Base-by-base conservation (phyloP, 1,140 invertebrate species). In the Atta cephalotes region DNA sequence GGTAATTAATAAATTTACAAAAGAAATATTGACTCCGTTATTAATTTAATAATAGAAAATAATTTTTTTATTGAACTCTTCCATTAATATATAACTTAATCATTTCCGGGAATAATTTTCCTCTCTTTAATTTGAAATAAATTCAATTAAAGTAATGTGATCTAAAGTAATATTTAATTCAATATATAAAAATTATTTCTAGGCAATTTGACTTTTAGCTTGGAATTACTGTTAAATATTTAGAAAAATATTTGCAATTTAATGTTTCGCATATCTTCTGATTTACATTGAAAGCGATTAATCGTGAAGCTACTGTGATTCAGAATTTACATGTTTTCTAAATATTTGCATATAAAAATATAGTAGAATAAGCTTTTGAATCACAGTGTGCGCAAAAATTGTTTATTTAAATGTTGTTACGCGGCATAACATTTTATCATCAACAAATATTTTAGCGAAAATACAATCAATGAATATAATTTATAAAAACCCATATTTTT, bases 251-350 rank as follows among this genome's bases (percentile, higher is more conserved):
- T 49, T 51, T 79, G 16, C 18, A 65, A 78, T 31, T 63, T 63
- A 49, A 78, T 63, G 63, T 28, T 63, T 51, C 65, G 10, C 12
- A 31, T 78, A 31, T 31, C 6, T 78, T 65, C 25, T 28, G 12
- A 65, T 65, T 2, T 63, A 49, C 3, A 12, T n/a, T 65, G n/a
- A 78, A 49, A 79, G 18, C 3, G n/a, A 79, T 62, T 28, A 28
- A 78, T 79, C 25, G 39, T 79, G 12, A 49, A 35, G 39, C 60
- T 65, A 65, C 25, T 79, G 25, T 79, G 60, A 79, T 79, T 79
- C 25, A 79, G 39, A 79, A 65, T 65, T 45, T 28, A 79, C 76
- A 65, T 79, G 63, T 65, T 79, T 78, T 65, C 18, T 21, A 51
- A 51, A 51, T 12, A 65, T 53, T 68, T 70, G 35, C 53, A 80